Conservation (phyloP, 2,888 invertebrate species). For the Spisula subtruncata region DNA sequence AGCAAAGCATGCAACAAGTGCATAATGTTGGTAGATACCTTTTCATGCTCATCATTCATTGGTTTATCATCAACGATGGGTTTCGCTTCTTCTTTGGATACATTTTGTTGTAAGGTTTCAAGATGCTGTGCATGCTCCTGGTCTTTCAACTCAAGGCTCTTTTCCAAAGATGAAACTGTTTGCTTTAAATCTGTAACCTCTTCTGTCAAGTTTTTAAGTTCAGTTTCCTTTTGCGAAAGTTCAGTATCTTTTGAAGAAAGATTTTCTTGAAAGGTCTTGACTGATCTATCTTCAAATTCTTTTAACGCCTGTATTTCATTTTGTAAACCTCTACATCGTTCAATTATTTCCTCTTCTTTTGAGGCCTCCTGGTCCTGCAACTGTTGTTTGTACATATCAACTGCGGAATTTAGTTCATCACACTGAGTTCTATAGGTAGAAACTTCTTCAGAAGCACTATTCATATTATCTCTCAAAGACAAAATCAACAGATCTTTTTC, state of each 20-base stretch:
- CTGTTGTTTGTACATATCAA: constrained; percentile 57
- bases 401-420: constrained; percentile 51
- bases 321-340: not conserved
- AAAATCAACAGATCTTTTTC: constrained; percentile 61
- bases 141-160: not conserved
- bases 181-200: not conserved
- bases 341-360: constrained; percentile 26
- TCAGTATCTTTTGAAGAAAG: not conserved
- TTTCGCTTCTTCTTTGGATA: not conserved
- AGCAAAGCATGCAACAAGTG: not conserved
- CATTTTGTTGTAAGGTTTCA: not conserved
- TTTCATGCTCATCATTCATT: constrained; percentile 14
- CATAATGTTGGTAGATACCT: constrained; percentile 9
- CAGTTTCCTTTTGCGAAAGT: constrained; percentile 30
- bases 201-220: constrained; percentile 32
- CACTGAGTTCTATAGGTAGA: constrained; percentile 38
- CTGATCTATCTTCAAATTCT: constrained; percentile 1
- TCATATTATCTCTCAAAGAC: constrained; percentile 61
- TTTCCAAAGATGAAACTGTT: not conserved
- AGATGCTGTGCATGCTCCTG: not conserved
- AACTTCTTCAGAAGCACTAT: constrained; percentile 43
- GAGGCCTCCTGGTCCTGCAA: constrained; percentile 25
- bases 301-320: not conserved
- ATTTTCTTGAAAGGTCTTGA: not conserved
- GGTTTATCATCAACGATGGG: not conserved